Conservation (phyloP, 1,140 invertebrate genomes). For the Chymomyza costata region DNA sequence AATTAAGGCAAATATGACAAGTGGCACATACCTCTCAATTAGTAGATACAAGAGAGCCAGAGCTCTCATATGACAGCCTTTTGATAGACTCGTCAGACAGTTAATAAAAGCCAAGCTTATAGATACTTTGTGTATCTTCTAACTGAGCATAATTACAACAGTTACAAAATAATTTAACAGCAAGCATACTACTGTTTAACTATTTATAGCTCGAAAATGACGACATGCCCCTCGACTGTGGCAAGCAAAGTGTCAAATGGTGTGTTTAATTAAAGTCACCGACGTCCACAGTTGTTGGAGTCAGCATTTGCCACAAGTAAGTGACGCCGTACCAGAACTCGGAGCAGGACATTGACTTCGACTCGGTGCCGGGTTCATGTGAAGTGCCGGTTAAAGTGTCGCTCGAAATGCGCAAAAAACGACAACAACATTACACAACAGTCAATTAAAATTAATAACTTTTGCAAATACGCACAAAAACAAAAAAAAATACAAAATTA, state of each 20-base stretch:
- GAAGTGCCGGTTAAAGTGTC: constrained; percentile 54
- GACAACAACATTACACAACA: constrained; percentile 66
- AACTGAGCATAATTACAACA: constrained; percentile 56
- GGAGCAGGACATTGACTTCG: constrained; percentile 50
- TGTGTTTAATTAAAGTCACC: constrained; percentile 62
- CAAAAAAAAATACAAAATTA: constrained; percentile 12
- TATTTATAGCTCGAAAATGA: constrained; percentile 31
- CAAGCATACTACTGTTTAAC: constrained; percentile 48
- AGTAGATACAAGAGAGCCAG: constrained; percentile 47
- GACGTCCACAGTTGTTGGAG: constrained; percentile 19
- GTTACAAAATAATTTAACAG: constrained; percentile 35
- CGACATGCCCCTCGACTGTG: constrained; percentile 43
- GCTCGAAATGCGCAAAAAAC: constrained; percentile 34
- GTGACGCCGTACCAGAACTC: too few relatives aligned
- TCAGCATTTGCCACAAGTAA: too few relatives aligned
- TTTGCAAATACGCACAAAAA: constrained; percentile 46
- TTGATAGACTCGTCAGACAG: not conserved
- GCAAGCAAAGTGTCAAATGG: constrained; percentile 36
- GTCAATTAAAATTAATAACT: constrained; percentile 72
- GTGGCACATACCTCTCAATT: constrained; percentile 70
- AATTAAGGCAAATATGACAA: constrained; percentile 69
- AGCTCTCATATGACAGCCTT: too few relatives aligned
- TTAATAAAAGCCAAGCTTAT: constrained; percentile 21
- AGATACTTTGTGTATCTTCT: too few relatives aligned
- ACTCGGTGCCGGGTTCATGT: constrained; percentile 26